Evolutionary conservation across 1,140 invertebrate species (phyloP), one percentile per base, ranked within the genome.

Genomic region (Ladona fulva): DNA sequence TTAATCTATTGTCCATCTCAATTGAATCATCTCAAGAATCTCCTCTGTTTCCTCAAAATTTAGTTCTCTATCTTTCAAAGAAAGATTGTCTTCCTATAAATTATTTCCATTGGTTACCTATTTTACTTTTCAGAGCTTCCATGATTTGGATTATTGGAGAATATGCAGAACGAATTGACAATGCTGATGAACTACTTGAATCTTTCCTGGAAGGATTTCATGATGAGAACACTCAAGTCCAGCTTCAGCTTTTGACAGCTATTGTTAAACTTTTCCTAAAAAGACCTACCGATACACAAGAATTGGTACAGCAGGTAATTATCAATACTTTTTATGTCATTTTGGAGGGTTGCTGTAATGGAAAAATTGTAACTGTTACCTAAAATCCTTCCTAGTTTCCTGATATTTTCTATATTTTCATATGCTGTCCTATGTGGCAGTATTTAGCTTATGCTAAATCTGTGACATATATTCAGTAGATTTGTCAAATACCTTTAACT

Each of bases 141-240:
- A 99, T 99, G 98, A 99, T 99, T 80, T 99, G 98, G 98, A 99
- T 99, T 80, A 99, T 99, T 85, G 98, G 97, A 80, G 94, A 97
- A 85, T 99, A 99, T 86, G 98, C 98, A 0, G 98, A 99, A 83
- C 90, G 98, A 80, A 99, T 99, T 82, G 98, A 99, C 85, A 99
- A 99, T 86, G 98, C 98, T 14, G 98, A 99, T 83, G 98, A 99
- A 84, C 87, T 99, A 16, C 86, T 99, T 5, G 98, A 99, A 84
- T 97, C 95, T 82, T 99, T 99, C 87, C 87, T 99, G 0, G 98
- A 99, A 88, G 97, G 97, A n/a, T 99, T 99, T 86, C 96, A 98
- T 81, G 98, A 99, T 88, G 98, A 99, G 85, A 99, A 99, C 83
- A 96, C 97, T 42, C 97, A 99, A 89, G 98, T 99, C 7, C 97